Base-by-base conservation (phyloP, 2,113 vertebrate species). In the Xyliphius kryptos region DNA sequence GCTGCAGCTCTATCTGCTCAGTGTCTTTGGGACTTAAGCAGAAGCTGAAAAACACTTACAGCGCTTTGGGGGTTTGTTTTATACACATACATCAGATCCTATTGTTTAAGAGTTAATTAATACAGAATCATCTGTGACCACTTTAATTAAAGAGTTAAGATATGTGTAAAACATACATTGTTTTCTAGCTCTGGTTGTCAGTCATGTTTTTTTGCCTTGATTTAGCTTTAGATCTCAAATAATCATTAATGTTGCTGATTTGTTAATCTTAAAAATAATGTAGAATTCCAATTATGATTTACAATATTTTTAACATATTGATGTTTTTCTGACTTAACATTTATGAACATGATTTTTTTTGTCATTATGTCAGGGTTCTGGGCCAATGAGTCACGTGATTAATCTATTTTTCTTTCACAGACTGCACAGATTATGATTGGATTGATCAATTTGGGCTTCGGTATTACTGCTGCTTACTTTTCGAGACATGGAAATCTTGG, bases 351-450 rank as follows among this genome's bases (percentile, higher is more conserved):
- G 22, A 26, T 26, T 41, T 41, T 41, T 41, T 41, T 3, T 3
- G 9, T 6, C 6, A 26, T 26, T 26, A 26, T 3, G 22, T 26
- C 22, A 26, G 22, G 22, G 22, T 26, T 26, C 22, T 26, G 22
- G 3, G 22, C 6, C 22, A 26, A 26, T 3, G 3, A 26, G 22
- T 26, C 22, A 26, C 3, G 22, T 38, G 1, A 46, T 38, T 5
- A 19, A 14, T 44, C 37, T 36, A 9, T 0, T 61, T 66, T 2
- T 46, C 50, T 44, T 69, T 6, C 14, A 6, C 68, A 86, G 85
- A 36, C 72, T 5, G 20, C 80, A 59, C 85, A 86, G 48, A 81
- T 84, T 2, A 71, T 85, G 76, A 44, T 77, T 3, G 83, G 80
- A 14, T n/a, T 80, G 19, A 49, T 82, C 38, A 74, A 72, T 59